These are phyloP conservation scores for Uromys caudimaculatus DNA, from an alignment of 2,797 vertebrate species.

Conservation along the genomic window DNA sequence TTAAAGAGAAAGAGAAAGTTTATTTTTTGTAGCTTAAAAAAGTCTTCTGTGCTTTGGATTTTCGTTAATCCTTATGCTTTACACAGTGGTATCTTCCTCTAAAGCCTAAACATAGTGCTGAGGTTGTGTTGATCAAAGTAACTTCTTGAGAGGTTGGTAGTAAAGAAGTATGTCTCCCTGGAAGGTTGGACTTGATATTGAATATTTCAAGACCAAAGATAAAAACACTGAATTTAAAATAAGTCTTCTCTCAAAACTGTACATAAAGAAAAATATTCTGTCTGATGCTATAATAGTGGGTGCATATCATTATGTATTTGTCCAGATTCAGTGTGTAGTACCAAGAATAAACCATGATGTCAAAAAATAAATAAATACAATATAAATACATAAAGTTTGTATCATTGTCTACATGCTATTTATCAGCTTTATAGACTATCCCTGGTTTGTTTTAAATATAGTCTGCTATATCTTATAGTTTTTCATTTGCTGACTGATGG, in stretches of 20 bases:
- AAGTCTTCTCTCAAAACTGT: constrained; percentile 13
- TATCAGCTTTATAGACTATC: constrained; percentile 14
- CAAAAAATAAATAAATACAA: neutral
- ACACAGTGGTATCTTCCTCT: neutral
- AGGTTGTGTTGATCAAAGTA: constrained; percentile 12
- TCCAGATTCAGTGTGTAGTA: neutral
- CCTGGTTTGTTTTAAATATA: neutral
- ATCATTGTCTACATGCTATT: constrained; percentile 25
- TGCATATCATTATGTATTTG: neutral
- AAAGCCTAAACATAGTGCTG: constrained; percentile 21
- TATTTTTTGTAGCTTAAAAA: constrained; percentile 57
- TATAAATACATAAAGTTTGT: constrained; percentile 14
- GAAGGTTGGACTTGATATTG: constrained; percentile 23
- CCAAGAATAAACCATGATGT: neutral
- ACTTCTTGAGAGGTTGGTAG: neutral
- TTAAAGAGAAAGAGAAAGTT: constrained; percentile 17
- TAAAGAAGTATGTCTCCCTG: neutral
- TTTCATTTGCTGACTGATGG: constrained; percentile 20
- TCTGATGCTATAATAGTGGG: neutral
- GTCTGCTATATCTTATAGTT: neutral
- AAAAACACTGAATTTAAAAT: constrained; percentile 39
- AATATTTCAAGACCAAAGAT: constrained; percentile 59
- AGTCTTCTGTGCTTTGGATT: constrained; percentile 47
- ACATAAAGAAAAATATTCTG: neutral
- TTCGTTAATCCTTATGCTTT: constrained; percentile 40